Evolutionary conservation across 2,113 vertebrate species (phyloP).

Genomic region (Tachycineta bicolor): DNA sequence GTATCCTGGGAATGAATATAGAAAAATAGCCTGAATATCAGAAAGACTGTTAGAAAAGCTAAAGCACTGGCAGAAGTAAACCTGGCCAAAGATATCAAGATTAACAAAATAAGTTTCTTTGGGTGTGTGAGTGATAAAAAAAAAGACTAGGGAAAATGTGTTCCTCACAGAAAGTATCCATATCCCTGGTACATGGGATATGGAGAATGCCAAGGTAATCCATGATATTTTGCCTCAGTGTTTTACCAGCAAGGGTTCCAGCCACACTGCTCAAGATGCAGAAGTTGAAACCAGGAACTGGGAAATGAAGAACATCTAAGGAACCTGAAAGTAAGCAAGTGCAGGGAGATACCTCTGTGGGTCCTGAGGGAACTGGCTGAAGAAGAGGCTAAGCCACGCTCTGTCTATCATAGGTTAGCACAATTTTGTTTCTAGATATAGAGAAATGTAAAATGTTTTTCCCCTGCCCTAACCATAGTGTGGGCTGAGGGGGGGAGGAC

Average conservation of each 20-base stretch:
- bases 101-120: not conserved
- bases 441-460: too few relatives aligned
- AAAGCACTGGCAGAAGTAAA: not conserved
- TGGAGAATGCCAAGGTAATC: not conserved
- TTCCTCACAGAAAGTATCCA: not conserved
- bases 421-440: too few relatives aligned
- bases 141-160: not conserved
- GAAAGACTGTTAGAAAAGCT: not conserved
- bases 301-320: not conserved
- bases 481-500: too few relatives aligned
- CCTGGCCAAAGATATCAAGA: not conserved
- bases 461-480: too few relatives aligned
- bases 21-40: not conserved
- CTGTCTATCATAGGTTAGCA: too few relatives aligned
- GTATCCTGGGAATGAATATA: not conserved
- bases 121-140: not conserved
- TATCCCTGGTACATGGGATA: fast-evolving
- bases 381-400: not conserved
- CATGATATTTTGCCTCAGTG: not conserved
- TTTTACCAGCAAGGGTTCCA: not conserved
- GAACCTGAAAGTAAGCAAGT: not conserved
- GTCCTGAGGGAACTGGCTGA: not conserved
- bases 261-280: not conserved
- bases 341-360: not conserved
- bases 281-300: not conserved